Evolutionary conservation across 1,140 invertebrate genomes (phyloP).

Genomic region (Schlechtendalia chinensis): DNA sequence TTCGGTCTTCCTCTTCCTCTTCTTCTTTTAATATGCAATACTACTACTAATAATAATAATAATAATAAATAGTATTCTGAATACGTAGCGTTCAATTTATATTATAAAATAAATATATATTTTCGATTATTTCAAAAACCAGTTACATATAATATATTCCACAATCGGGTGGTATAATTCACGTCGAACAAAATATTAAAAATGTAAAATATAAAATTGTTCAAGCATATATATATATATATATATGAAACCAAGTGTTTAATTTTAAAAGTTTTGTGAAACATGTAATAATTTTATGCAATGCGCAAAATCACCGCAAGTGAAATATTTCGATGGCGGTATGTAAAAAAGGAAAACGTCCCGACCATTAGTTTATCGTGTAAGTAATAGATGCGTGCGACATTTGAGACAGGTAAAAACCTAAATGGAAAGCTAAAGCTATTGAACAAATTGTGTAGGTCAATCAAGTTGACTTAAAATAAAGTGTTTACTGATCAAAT

Average conservation of each 20-base stretch:
- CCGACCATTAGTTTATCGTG: background rate
- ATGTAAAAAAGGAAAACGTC: conserved; percentile 4
- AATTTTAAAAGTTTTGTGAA: conserved; percentile 24
- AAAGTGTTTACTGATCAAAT: no score
- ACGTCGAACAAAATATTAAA: background rate
- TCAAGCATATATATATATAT: background rate
- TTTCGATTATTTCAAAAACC: no score
- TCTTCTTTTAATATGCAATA: no score
- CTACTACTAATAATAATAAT: no score
- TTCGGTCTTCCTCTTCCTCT: no score
- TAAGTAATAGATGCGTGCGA: conserved; percentile 3
- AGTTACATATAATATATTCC: no score
- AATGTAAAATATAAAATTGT: background rate
- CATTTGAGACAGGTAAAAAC: conserved; percentile 3
- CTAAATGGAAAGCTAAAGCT: background rate
- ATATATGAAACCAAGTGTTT: conserved; percentile 12
- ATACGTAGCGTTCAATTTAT: no score
- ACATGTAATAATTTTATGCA: background rate
- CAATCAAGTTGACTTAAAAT: background rate
- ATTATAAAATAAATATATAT: no score
- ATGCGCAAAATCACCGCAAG: background rate
- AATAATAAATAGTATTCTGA: no score
- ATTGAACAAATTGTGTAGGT: background rate
- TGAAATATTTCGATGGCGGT: background rate
- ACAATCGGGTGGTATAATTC: no score